These are phyloP conservation scores for Lithosia quadra DNA, from an alignment of 2,888 invertebrate species.

Conservation along the genomic window DNA sequence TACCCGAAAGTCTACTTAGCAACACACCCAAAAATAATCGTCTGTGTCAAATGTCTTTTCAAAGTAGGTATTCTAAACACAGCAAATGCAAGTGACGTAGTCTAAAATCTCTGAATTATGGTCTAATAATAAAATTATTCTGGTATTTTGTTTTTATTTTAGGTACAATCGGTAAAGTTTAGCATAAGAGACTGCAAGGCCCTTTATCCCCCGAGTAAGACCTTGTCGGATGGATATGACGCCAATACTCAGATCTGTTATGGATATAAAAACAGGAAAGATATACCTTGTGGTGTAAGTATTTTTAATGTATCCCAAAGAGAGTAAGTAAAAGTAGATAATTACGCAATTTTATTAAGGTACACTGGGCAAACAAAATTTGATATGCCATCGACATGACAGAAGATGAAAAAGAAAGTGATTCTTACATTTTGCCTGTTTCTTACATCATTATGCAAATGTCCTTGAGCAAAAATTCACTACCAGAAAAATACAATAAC, in stretches of 20 bases:
- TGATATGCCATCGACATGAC: no score
- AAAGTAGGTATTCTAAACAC: no score
- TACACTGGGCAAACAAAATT: no score
- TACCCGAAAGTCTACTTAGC: no score
- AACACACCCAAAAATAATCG: no score
- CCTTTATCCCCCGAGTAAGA: slow-evolving; percentile 3
- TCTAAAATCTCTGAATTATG: not conserved
- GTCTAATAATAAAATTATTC: not conserved
- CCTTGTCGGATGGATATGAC: slow-evolving; percentile 5
- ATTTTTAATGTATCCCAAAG: not conserved
- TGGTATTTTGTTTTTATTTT: not conserved
- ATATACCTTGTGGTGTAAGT: slow-evolving; percentile 17
- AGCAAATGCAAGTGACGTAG: not conserved
- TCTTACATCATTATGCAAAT: no score
- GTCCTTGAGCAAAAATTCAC: no score
- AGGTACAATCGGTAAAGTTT: slow-evolving; percentile 12
- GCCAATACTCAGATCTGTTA: slow-evolving; percentile 15
- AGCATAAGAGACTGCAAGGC: not conserved
- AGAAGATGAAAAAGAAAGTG: no score
- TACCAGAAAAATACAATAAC: no score
- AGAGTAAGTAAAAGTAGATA: not conserved
- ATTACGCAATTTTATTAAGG: no score
- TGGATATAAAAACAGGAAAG: slow-evolving; percentile 13
- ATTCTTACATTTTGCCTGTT: no score
- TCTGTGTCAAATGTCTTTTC: no score